Evolutionary conservation across 2,888 invertebrate species (phyloP).

Genomic region (Microctonus aethiopoides): DNA sequence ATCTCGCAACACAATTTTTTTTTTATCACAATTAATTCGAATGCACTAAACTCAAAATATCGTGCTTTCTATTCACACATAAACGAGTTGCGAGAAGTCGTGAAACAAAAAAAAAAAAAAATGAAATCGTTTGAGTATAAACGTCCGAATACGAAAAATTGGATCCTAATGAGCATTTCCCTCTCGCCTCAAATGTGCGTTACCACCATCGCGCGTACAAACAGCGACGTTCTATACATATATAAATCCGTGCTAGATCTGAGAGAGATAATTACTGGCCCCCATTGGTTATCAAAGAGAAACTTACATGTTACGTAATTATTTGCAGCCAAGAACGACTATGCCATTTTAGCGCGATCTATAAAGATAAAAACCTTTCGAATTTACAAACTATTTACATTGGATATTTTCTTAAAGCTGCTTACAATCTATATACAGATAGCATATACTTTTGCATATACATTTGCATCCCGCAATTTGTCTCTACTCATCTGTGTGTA

Average conservation of each 20-base stretch:
- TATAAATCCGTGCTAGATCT: conserved; percentile 66
- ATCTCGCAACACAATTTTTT: not conserved
- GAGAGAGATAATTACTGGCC: conserved; percentile 67
- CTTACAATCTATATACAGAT: conserved; percentile 42
- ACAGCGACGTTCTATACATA: not conserved
- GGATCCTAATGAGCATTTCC: conserved; percentile 35
- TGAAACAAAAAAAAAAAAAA: not conserved
- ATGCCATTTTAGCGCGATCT: conserved; percentile 34
- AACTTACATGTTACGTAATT: conserved; percentile 36
- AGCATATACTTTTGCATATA: not conserved
- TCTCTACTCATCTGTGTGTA: not conserved
- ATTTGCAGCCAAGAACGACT: conserved; percentile 24
- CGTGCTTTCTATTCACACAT: conserved; percentile 16
- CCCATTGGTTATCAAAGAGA: conserved; percentile 57
- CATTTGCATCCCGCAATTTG: conserved; percentile 1
- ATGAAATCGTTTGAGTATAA: not conserved
- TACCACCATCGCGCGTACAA: not conserved
- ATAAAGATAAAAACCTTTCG: conserved; percentile 34
- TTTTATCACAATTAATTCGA: conserved; percentile 29
- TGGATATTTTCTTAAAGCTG: conserved; percentile 29
- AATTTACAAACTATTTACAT: conserved; percentile 46
- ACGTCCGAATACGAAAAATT: conserved; percentile 32
- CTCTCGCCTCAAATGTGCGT: conserved; percentile 45
- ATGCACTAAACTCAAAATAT: conserved; percentile 6
- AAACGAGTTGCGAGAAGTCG: conserved; percentile 8